Conservation (phyloP, 2,888 invertebrate species). For the Heliconius sara region DNA sequence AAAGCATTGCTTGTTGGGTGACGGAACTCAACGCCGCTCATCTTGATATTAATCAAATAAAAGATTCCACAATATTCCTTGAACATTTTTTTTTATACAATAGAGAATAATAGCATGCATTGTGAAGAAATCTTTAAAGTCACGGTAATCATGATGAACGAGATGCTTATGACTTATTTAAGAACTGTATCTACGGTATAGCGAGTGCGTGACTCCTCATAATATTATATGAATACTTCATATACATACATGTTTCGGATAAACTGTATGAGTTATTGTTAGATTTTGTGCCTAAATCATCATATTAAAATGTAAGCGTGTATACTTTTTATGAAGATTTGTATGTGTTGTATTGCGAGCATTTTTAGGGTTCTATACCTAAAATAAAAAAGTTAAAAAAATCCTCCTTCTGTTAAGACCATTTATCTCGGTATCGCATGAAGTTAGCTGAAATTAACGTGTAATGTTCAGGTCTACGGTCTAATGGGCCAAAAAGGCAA, state of each 20-base stretch:
- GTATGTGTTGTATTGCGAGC: not conserved
- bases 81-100: not conserved
- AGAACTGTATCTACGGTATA: slow-evolving; percentile 36
- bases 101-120: not conserved
- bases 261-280: slow-evolving; percentile 31
- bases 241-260: slow-evolving; percentile 34
- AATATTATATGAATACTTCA: slow-evolving; percentile 40
- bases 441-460: too few species aligned
- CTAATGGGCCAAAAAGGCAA: too few species aligned
- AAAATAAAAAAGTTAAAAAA: too few species aligned
- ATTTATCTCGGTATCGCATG: too few species aligned
- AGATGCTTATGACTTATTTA: slow-evolving; percentile 35
- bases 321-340: not conserved
- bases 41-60: not conserved
- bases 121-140: not conserved
- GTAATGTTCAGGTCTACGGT: too few species aligned
- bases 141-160: slow-evolving; percentile 14
- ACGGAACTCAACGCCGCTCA: too few species aligned
- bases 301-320: slow-evolving; percentile 1
- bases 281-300: slow-evolving; percentile 6
- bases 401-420: too few species aligned
- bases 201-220: slow-evolving; percentile 43
- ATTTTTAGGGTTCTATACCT: too few species aligned
- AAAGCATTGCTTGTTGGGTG: too few species aligned
- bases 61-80: not conserved